Conservation (phyloP, 2,797 vertebrate genomes). For the Lateolabrax maculatus region DNA sequence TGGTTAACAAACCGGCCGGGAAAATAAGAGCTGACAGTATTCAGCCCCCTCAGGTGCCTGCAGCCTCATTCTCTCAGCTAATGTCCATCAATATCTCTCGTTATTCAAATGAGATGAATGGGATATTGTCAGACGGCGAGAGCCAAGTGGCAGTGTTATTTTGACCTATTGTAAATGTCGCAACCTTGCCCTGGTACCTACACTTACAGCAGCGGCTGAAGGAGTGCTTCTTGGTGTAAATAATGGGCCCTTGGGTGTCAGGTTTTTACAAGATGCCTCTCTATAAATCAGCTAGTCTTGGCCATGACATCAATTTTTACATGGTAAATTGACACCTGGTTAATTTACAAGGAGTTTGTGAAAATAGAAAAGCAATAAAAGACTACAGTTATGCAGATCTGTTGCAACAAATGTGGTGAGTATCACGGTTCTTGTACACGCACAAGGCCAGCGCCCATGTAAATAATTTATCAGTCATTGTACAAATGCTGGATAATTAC, state of each 20-base stretch:
- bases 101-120: conserved; percentile 94
- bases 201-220: conserved; percentile 59
- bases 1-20: conserved; percentile 71
- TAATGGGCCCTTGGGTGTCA: conserved; percentile 83
- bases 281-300: conserved; percentile 86
- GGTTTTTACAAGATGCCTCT: conserved; percentile 78
- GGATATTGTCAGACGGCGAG: conserved; percentile 81
- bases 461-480: conserved; percentile 24
- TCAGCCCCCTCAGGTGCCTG: conserved; percentile 70
- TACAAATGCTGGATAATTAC: conserved; percentile 21
- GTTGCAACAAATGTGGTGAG: conserved; percentile 32
- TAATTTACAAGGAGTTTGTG: conserved; percentile 79
- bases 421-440: conserved; percentile 16
- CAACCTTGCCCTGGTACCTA: conserved; percentile 83
- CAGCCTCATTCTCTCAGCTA: conserved; percentile 76
- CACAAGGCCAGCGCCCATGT: conserved; percentile 5
- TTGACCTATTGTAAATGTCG: conserved; percentile 90
- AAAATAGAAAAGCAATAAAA: conserved; percentile 60
- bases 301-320: conserved; percentile 85
- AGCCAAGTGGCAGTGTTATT: conserved; percentile 83
- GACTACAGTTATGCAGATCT: conserved; percentile 32
- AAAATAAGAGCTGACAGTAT: conserved; percentile 77
- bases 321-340: conserved; percentile 81
- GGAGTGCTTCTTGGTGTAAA: conserved; percentile 74
- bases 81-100: conserved; percentile 85